phyloP scores from a whole-genome alignment of 2,113 vertebrate species.

The Ceyx cyanopectus region DNA sequence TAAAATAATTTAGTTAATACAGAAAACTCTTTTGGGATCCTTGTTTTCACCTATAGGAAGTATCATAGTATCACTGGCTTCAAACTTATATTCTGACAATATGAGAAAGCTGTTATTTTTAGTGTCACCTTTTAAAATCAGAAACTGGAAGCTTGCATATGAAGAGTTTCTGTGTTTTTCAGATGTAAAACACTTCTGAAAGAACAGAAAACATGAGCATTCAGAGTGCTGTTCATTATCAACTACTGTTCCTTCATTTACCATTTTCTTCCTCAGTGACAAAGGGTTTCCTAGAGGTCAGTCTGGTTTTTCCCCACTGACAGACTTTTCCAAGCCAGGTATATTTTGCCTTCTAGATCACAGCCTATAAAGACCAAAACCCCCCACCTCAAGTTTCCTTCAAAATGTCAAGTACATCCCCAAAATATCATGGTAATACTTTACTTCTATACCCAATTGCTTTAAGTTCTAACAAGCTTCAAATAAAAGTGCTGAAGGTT shows the following conservation, averaged over 20 bases:
- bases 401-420: neutral
- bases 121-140: neutral
- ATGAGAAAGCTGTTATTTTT: neutral
- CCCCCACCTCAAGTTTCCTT: neutral
- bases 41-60: neutral
- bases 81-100: neutral
- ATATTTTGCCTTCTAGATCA: neutral
- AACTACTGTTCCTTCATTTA: neutral
- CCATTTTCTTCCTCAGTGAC: neutral
- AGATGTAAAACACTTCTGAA: neutral
- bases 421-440: neutral
- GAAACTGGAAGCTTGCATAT: neutral
- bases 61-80: neutral
- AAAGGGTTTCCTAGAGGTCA: neutral
- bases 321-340: neutral
- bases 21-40: neutral
- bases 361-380: neutral
- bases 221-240: neutral
- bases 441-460: neutral
- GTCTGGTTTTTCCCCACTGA: rapidly evolving
- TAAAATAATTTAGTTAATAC: neutral
- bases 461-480: neutral
- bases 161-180: neutral
- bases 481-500: neutral
- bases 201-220: neutral